Base-by-base conservation (phyloP, 2,888 invertebrate genomes). In the Diaprepes abbreviatus region DNA sequence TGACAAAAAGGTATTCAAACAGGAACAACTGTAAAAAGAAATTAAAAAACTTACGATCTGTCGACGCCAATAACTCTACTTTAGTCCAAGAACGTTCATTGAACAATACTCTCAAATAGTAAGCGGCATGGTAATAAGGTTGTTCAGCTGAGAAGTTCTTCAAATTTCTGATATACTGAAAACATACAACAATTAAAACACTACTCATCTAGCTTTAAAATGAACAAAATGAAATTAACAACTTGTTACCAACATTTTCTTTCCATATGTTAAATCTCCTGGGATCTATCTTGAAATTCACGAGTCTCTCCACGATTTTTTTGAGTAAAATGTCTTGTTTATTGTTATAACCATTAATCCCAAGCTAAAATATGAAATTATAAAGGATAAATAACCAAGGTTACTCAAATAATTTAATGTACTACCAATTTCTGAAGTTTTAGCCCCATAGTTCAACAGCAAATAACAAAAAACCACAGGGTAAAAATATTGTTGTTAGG, bases 71-170 rank as follows among this genome's bases (percentile, higher is more conserved):
- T 0, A 97, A 87, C 81, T 98, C 96, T 55, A 92, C 90, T 78
- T 96, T 93, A 0, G 93, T 93, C 97, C 98, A 98, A 1, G 92
- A 90, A 74, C 92, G 88, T 79, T 97, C 96, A 0, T 92, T 89
- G 55, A 96, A 85, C 45, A 96, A 87, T 10, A 93, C 86, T 0
- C 93, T 91, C 71, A 93, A 89, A 83, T 96, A 95, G 85, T 96
- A 96, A 9, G 94, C 90, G 0, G 96, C 94, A 81, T 95, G 95
- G 83, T 92, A 88, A 79, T 93, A 94, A 0, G 98, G 98, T 79
- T 97, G 97, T 75, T 97, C 97, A 0, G 95, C 93, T 64, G 92
- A 90, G 81, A 97, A 97, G 85, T 98, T 98, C 83, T 91, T 93
- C 78, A 98, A 82, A 10, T 87, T 86, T 60, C 98, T 86, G 7